A percentile compares a stretch with the other conserved stretches of the same genome.
These are phyloP conservation scores for Drosophila subsilvestris DNA, from an alignment of 2,888 invertebrate species.

Conservation along the genomic window DNA sequence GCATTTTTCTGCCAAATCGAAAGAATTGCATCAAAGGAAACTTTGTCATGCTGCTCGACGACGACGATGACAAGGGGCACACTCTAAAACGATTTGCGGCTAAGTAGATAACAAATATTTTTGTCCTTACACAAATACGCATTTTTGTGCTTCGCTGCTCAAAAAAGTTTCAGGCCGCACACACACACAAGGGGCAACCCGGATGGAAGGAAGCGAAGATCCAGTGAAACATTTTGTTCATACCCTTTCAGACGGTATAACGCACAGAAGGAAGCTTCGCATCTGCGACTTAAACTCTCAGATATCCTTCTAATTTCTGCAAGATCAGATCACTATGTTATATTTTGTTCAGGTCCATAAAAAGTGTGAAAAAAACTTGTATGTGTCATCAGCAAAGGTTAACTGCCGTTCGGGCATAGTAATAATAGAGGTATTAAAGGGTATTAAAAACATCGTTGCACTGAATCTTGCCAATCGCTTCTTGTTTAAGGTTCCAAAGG, in stretches of 20 bases:
- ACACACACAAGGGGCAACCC: conserved; percentile 12
- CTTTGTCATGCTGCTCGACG: not conserved
- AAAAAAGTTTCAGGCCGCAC: conserved; percentile 32
- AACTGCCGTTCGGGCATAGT: too few species aligned
- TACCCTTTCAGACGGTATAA: not conserved
- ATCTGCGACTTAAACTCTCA: not conserved
- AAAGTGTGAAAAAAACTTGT: too few species aligned
- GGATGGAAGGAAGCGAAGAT: conserved; percentile 8
- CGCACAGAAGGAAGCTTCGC: not conserved
- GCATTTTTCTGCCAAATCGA: not conserved
- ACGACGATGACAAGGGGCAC: not conserved
- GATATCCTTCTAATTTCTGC: not conserved
- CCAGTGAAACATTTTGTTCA: not conserved
- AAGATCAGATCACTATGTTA: not conserved
- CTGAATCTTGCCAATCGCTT: conserved; percentile 16
- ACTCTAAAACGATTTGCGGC: conserved; percentile 39
- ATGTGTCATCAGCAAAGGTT: too few species aligned
- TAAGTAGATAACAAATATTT: conserved; percentile 31
- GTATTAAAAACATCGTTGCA: not conserved
- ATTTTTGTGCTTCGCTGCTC: conserved; percentile 25
- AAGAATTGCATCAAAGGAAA: conserved; percentile 19
- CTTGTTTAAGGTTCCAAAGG: conserved; percentile 58
- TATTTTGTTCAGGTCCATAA: not conserved
- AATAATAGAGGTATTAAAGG: not conserved
- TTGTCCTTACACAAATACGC: conserved; percentile 6